These are phyloP conservation scores for Acanthaster planci DNA, from an alignment of 35 echinoderm and acorn worm genomes.

Conservation along the genomic window DNA sequence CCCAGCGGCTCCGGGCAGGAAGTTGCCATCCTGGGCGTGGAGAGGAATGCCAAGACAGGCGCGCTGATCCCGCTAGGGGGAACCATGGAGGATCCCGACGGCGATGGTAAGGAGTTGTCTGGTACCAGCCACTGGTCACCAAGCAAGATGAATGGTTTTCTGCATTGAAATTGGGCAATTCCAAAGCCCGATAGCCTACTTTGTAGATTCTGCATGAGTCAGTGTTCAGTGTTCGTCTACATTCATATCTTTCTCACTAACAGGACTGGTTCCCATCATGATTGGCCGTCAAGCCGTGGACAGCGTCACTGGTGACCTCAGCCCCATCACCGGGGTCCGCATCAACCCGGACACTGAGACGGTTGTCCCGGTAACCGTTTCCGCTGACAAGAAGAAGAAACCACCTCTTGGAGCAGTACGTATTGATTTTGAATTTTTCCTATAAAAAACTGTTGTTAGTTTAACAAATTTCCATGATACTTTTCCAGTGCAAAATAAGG, in stretches of 20 bases:
- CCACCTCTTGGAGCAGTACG: slow-evolving; percentile 92
- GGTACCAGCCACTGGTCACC: too few relatives aligned
- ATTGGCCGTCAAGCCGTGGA: slow-evolving; percentile 89
- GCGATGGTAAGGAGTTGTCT: slow-evolving; percentile 67
- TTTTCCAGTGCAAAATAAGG: too few relatives aligned
- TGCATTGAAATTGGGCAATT: too few relatives aligned
- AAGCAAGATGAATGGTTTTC: too few relatives aligned
- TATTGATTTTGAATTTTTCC: neutral
- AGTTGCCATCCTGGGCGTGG: slow-evolving; percentile 92
- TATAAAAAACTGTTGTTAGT: too few relatives aligned
- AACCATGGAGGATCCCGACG: slow-evolving; percentile 96
- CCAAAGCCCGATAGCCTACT: too few relatives aligned
- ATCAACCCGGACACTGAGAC: slow-evolving; percentile 86
- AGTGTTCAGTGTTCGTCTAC: too few relatives aligned
- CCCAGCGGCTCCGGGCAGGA: slow-evolving; percentile 78
- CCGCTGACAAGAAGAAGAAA: slow-evolving; percentile 78
- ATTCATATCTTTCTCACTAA: neutral
- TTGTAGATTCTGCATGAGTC: too few relatives aligned
- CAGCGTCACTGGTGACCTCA: slow-evolving; percentile 86
- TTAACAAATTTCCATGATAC: too few relatives aligned
- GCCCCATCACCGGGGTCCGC: slow-evolving; percentile 85
- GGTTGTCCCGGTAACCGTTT: slow-evolving; percentile 82
- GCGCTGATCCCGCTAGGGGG: slow-evolving; percentile 88
- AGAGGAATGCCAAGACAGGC: slow-evolving; percentile 81
- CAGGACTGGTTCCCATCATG: slow-evolving; percentile 92